Evolutionary conservation across 2,888 invertebrate species (phyloP).

Genomic region (Cheilosia urbana): DNA sequence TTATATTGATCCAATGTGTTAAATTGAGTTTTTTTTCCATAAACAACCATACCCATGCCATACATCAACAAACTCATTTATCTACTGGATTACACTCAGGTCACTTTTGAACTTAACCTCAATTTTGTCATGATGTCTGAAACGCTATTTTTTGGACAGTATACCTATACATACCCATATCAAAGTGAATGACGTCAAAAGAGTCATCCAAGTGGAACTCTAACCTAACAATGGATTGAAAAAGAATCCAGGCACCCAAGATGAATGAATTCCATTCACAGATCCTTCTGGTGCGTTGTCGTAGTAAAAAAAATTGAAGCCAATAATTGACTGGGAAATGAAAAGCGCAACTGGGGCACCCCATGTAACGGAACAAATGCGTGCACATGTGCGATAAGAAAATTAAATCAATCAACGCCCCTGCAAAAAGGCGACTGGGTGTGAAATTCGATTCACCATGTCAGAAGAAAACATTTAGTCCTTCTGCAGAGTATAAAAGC

Average conservation of each 20-base stretch:
- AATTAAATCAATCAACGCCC: slow-evolving; percentile 76
- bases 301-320: background rate
- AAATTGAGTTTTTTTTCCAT: background rate
- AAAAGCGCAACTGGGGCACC: slow-evolving; percentile 18
- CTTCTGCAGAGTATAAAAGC: slow-evolving; percentile 55
- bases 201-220: slow-evolving; percentile 36
- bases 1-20: too few species aligned
- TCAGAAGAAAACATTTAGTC: slow-evolving; percentile 10
- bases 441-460: slow-evolving; percentile 64
- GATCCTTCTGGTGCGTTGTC: slow-evolving; percentile 21
- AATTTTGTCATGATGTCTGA: background rate
- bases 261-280: slow-evolving; percentile 72
- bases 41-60: background rate
- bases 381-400: slow-evolving; percentile 80
- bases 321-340: slow-evolving; percentile 35
- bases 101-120: slow-evolving; percentile 5
- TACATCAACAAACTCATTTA: background rate
- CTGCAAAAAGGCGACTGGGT: slow-evolving; percentile 58
- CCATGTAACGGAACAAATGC: slow-evolving; percentile 24
- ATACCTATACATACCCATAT: background rate
- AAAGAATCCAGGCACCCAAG: slow-evolving; percentile 12
- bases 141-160: slow-evolving; percentile 6
- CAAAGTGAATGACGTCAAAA: slow-evolving; percentile 55
- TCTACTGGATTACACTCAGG: background rate
- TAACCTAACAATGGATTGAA: slow-evolving; percentile 43